Conservation (phyloP, 2,797 vertebrate genomes). For the Leuciscus waleckii region DNA sequence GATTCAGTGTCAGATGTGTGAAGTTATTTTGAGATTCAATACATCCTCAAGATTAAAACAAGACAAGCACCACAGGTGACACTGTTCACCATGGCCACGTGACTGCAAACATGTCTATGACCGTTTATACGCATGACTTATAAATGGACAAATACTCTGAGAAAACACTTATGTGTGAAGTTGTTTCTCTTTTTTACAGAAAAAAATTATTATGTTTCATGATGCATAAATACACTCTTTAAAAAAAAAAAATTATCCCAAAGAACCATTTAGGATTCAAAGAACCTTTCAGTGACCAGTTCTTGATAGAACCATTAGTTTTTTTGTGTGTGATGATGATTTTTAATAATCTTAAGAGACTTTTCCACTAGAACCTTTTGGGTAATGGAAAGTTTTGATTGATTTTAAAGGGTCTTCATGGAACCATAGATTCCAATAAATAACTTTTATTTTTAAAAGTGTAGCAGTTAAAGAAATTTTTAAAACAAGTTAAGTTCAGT, state of each 20-base stretch:
- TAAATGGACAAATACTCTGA: not conserved
- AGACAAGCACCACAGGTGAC: slow-evolving; percentile 3
- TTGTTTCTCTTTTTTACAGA: not conserved
- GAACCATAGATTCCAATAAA: no score
- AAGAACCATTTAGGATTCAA: not conserved
- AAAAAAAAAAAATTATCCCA: no score
- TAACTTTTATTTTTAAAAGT: not conserved
- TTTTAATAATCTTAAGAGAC: not conserved
- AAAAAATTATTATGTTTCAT: not conserved
- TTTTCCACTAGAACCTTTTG: not conserved
- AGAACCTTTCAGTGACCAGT: not conserved
- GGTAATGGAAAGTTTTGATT: not conserved
- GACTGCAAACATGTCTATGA: not conserved
- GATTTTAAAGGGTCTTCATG: not conserved
- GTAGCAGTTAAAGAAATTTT: not conserved
- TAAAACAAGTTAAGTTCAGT: not conserved
- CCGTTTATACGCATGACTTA: not conserved
- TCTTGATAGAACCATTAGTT: not conserved
- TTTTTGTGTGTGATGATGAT: not conserved
- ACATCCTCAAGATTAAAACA: slow-evolving; percentile 14
- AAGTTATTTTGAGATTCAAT: slow-evolving; percentile 10
- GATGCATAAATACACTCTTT: not conserved
- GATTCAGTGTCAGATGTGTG: slow-evolving; percentile 6
- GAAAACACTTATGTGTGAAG: not conserved
- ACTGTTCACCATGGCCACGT: not conserved